Base-by-base conservation (phyloP, 2,113 vertebrate species). In the Phainopepla nitens region DNA sequence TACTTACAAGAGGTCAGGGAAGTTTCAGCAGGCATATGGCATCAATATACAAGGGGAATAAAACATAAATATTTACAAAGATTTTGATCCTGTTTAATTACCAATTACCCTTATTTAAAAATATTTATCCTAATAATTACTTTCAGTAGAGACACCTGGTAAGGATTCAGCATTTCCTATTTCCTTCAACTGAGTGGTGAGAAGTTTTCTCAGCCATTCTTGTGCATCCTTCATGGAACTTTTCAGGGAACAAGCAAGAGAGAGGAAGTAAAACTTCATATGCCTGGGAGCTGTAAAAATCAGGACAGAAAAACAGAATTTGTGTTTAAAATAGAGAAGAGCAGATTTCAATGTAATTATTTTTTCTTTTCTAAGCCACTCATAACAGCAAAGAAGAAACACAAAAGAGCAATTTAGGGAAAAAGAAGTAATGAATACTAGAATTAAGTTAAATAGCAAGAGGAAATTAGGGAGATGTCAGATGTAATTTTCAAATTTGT, bases 291-390 rank as follows among this genome's bases (percentile, higher is more conserved):
- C 45, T 88, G 68, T 70, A 83, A 88, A 90, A 86, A 69, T n/a
- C 21, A 13, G 50, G 42, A 54, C 27, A 70, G 88, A 87, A 69
- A 73, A 80, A 93, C 80, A 5, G 62, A 76, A 73, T 86, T 93
- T 94, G 9, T 88, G 29, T 90, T 94, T 87, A 54, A 94, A 92
- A 75, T 47, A 78, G 54, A 76, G 84, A 94, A 82, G n/a, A 82
- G 49, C 44, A 94, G n/a, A 86, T 86, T 81, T 73, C 79, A 90
- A 73, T 4, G 4, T 22, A 64, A 33, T 94, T 87, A 36, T 54
- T 86, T 90, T 91, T 86, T 81, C 68, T 33, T 83, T 93, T 92
- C 62, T 89, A 81, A 82, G 62, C 81, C 54, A 90, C 76, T 11
- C 62, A 6, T 54, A 88, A 70, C 60, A 83, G 62, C 68, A 81